Evolutionary conservation across 2,113 vertebrate species (phyloP), one percentile per base, ranked within the genome.

Genomic region (Sebastes schlegelii): DNA sequence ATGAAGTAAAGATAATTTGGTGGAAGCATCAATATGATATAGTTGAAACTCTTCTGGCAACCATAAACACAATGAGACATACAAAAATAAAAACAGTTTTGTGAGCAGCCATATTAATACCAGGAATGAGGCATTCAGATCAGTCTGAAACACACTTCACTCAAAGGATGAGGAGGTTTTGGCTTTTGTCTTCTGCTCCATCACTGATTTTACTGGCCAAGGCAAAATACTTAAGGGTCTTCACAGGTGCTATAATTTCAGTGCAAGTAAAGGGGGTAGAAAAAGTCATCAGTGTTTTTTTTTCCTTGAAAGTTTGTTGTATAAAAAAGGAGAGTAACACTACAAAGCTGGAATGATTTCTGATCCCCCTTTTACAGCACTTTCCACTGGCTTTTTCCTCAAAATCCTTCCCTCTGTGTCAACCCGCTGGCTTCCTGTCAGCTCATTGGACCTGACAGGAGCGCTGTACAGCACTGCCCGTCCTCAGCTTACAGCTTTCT

Each of bases 241-340:
- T 91, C 79, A 89, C 65, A 60, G 88, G 92, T 92, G 90, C 85
- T 88, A 73, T 82, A 51, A 79, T 83, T 86, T 90, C 89, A 93
- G 92, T 92, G 92, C 89, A 92, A 92, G 83, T 87, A 86, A 88
- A 86, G 83, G 92, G 90, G 84, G 43, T 90, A 88, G 76, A 91
- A 90, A 91, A 90, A 60, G 77, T 80, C 34, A 17, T 77, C 70
- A 65, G 71, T 54, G 68, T 84, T 19, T 76, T 80, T 49, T 40
- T 67, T 77, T 77, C 82, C 78, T 80, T 58, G 68, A 89, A 64
- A 76, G 62, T 80, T 86, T 48, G 19, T 79, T 85, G 72, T 86
- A 91, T 88, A 89, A 83, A 92, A 89, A 86, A 73, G 80, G 73
- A 86, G 70, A 77, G 70, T 67, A 84, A 77, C 77, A 67, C 76